phyloP scores from a whole-genome alignment of 2,113 vertebrate genomes.

The Actenoides lindsayi region DNA sequence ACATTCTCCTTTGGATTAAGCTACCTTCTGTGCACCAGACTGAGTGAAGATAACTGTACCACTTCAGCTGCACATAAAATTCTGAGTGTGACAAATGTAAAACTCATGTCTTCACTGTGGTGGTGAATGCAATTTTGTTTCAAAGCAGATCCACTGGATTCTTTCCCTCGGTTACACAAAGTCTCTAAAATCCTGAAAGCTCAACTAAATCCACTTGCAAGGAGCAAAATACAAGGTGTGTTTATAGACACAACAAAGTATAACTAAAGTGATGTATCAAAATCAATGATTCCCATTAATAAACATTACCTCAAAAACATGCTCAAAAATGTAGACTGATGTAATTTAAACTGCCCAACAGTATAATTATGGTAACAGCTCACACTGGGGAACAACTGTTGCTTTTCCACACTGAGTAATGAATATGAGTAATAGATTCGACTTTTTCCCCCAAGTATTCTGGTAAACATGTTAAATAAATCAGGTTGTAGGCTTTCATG shows the following conservation, averaged over 20 bases:
- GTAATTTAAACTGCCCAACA: slow-evolving; percentile 22
- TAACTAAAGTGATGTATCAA: background rate
- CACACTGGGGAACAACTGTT: slow-evolving; percentile 3
- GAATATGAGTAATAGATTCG: slow-evolving; percentile 45
- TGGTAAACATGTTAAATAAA: slow-evolving; percentile 40
- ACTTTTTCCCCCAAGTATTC: background rate
- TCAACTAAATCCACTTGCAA: background rate
- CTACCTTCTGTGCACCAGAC: background rate
- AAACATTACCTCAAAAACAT: background rate
- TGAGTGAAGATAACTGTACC: background rate
- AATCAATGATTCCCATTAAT: slow-evolving; percentile 11
- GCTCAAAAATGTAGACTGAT: slow-evolving; percentile 8
- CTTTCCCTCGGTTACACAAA: background rate
- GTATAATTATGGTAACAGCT: slow-evolving; percentile 38
- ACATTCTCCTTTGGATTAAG: background rate
- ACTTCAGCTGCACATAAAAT: background rate
- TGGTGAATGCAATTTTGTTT: background rate
- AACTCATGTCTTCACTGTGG: background rate
- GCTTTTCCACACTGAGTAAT: slow-evolving; percentile 45
- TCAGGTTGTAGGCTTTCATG: slow-evolving; percentile 8
- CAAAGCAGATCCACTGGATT: background rate
- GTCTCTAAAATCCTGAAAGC: background rate
- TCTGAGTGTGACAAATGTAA: background rate
- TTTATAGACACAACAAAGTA: background rate
- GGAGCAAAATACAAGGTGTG: background rate